Conservation (phyloP, 2,113 vertebrate genomes). For the Megaleporinus macrocephalus region DNA sequence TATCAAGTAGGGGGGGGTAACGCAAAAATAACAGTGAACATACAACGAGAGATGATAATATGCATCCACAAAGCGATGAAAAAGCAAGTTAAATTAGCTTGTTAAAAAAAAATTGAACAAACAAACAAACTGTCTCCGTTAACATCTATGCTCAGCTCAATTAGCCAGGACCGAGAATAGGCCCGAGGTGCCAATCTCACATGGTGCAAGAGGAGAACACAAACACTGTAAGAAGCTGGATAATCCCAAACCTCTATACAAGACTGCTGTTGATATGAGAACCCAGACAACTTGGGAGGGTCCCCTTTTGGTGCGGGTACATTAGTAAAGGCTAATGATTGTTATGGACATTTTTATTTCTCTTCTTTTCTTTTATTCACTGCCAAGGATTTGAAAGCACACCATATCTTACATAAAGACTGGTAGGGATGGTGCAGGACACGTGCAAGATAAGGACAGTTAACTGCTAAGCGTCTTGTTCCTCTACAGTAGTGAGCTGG, state of each 20-base stretch:
- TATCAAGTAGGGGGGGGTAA: neutral
- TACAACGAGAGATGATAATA: neutral
- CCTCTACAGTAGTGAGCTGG: too few relatives aligned
- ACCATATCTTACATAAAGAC: neutral
- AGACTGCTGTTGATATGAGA: neutral
- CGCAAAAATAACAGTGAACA: neutral
- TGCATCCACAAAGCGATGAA: neutral
- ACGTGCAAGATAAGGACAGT: neutral
- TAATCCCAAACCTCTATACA: neutral
- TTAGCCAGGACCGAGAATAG: slow-evolving; percentile 32
- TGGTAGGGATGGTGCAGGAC: neutral
- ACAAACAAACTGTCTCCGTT: slow-evolving; percentile 22
- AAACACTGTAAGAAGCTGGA: neutral
- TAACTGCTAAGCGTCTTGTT: too few relatives aligned
- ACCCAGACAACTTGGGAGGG: neutral
- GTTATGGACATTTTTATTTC: neutral
- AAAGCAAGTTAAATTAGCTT: slow-evolving; percentile 15
- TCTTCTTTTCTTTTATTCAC: neutral
- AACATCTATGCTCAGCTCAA: slow-evolving; percentile 36
- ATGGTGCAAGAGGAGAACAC: neutral
- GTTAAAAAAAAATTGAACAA: neutral
- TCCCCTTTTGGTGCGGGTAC: neutral
- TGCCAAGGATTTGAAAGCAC: neutral
- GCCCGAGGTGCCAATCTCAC: slow-evolving; percentile 11
- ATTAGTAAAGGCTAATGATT: neutral